phyloP scores from a whole-genome alignment of 1,140 invertebrate genomes.

The Dolichoris vasculosae region DNA sequence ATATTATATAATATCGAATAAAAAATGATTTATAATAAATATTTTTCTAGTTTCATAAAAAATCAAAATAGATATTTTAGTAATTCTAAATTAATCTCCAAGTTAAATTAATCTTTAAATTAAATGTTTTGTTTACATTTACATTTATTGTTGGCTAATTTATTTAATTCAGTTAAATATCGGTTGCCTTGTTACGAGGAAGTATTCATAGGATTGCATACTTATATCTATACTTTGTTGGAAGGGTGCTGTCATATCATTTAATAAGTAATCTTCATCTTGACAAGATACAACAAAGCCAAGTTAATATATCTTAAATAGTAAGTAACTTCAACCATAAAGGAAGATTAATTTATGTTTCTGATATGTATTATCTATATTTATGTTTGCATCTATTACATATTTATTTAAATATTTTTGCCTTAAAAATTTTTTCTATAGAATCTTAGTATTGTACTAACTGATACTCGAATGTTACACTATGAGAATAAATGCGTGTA shows the following conservation, averaged over 20 bases:
- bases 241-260: background rate
- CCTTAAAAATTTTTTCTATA: background rate
- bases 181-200: background rate
- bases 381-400: background rate
- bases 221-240: background rate
- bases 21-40: no score
- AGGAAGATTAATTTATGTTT: conserved; percentile 14
- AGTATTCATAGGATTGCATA: background rate
- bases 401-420: background rate
- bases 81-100: no score
- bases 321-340: background rate
- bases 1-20: no score
- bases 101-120: no score
- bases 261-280: conserved; percentile 13
- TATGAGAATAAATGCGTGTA: no score
- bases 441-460: background rate
- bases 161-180: background rate
- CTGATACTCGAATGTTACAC: no score
- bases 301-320: background rate
- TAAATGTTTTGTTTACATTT: no score
- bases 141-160: background rate
- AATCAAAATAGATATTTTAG: no score
- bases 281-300: background rate
- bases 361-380: background rate
- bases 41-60: no score